These are phyloP conservation scores for Apis cerana DNA, from an alignment of 1,140 invertebrate species.

Conservation along the genomic window DNA sequence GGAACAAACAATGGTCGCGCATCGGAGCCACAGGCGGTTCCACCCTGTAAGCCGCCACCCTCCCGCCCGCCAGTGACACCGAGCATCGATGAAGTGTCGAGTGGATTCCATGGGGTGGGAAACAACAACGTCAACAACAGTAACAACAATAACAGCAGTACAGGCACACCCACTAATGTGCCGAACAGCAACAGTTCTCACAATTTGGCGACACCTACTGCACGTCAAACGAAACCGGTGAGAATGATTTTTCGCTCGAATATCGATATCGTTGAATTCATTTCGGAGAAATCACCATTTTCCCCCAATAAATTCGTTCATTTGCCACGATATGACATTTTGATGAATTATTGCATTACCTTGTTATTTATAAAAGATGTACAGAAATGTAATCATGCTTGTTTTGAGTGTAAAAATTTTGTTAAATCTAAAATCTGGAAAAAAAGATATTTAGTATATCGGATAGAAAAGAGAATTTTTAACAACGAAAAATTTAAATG, in stretches of 20 bases:
- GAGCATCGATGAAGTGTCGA: constrained; percentile 67
- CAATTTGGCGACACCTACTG: constrained; percentile 69
- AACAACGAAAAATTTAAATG: too few relatives aligned
- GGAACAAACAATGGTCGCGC: constrained; percentile 69
- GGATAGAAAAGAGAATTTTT: too few relatives aligned
- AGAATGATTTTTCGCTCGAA: neutral
- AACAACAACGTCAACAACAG: constrained; percentile 59
- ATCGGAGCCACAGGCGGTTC: constrained; percentile 67
- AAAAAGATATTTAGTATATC: too few relatives aligned
- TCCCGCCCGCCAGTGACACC: constrained; percentile 73
- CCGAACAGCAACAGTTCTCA: constrained; percentile 75
- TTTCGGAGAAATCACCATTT: neutral
- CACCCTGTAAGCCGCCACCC: constrained; percentile 74
- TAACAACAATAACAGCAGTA: constrained; percentile 57
- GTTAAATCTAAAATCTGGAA: too few relatives aligned
- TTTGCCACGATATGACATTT: too few relatives aligned
- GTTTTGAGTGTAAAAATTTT: too few relatives aligned
- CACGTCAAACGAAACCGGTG: constrained; percentile 73
- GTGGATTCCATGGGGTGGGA: constrained; percentile 43
- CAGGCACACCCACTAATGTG: constrained; percentile 68
- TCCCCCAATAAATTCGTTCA: too few relatives aligned
- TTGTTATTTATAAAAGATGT: too few relatives aligned
- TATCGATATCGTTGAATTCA: neutral
- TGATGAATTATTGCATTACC: too few relatives aligned
- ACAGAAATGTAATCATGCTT: too few relatives aligned